These are phyloP conservation scores for Chymomyza caudatula DNA, from an alignment of 2,888 invertebrate genomes.

Conservation along the genomic window DNA sequence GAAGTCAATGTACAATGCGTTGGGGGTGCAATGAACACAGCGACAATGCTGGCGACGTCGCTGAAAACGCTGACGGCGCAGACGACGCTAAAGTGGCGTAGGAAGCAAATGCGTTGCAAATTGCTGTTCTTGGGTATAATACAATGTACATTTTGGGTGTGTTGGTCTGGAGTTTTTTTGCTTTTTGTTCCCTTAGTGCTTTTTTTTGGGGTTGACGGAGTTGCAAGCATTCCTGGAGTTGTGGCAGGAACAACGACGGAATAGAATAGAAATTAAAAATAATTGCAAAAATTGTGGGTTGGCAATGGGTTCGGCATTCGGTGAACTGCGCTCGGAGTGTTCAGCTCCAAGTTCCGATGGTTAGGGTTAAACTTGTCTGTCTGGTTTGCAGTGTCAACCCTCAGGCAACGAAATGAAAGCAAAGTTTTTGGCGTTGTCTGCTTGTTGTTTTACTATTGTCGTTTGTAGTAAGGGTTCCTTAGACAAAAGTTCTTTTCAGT, in stretches of 20 bases:
- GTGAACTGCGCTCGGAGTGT: neutral
- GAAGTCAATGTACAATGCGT: constrained; percentile 74
- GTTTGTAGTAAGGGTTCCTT: constrained; percentile 8
- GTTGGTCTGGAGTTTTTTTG: constrained; percentile 33
- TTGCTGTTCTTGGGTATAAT: constrained; percentile 11
- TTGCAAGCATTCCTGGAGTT: constrained; percentile 59
- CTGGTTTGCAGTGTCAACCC: constrained; percentile 65
- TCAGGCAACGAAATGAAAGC: constrained; percentile 44
- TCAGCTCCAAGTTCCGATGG: neutral
- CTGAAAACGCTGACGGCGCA: neutral
- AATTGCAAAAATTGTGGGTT: constrained; percentile 40
- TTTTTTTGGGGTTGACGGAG: constrained; percentile 50
- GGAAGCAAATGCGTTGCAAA: neutral
- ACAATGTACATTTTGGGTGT: neutral
- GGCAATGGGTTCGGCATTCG: neutral
- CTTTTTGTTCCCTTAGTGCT: constrained; percentile 15
- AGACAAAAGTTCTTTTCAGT: neutral
- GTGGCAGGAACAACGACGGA: neutral
- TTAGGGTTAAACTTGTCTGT: constrained; percentile 18
- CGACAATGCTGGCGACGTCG: constrained; percentile 6
- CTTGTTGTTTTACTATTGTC: neutral
- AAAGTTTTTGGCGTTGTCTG: constrained; percentile 20
- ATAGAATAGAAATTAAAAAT: constrained; percentile 56
- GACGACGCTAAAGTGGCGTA: constrained; percentile 1
- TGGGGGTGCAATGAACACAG: constrained; percentile 66